Conservation (phyloP, 1,140 invertebrate genomes). For the Drosophila willistoni region DNA sequence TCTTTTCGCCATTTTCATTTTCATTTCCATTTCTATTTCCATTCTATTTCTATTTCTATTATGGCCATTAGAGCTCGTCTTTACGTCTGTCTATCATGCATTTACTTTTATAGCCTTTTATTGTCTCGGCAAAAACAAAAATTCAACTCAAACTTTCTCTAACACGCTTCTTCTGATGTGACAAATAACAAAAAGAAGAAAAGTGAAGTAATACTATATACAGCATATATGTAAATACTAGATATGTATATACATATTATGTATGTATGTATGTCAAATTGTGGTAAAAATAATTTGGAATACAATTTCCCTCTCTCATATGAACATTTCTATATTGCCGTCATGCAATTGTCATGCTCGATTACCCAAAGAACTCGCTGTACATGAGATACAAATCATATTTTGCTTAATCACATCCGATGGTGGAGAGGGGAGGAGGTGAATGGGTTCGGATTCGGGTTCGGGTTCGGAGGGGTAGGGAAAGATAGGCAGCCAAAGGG, state of each 20-base stretch:
- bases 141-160: neutral
- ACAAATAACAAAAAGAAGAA: neutral
- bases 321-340: slow-evolving; percentile 6
- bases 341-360: slow-evolving; percentile 13
- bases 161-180: slow-evolving; percentile 20
- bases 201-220: neutral
- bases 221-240: neutral
- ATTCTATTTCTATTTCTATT: slow-evolving; percentile 5
- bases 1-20: slow-evolving; percentile 9
- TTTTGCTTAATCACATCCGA: neutral
- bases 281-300: slow-evolving; percentile 12
- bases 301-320: slow-evolving; percentile 8
- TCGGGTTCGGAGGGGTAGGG: neutral
- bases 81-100: slow-evolving; percentile 40
- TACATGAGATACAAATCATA: slow-evolving; percentile 7
- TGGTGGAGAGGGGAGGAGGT: no score
- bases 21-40: slow-evolving; percentile 21
- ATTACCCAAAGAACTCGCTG: slow-evolving; percentile 5
- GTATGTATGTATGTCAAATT: slow-evolving; percentile 13
- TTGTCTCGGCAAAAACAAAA: slow-evolving; percentile 1
- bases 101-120: slow-evolving; percentile 28
- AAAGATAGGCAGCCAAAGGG: neutral
- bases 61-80: slow-evolving; percentile 11
- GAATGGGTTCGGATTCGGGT: neutral
- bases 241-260: neutral